A percentile compares a stretch with the other conserved stretches of the same genome.
Conservation (phyloP, 2,113 vertebrate species). For the Malurus cyaneus region DNA sequence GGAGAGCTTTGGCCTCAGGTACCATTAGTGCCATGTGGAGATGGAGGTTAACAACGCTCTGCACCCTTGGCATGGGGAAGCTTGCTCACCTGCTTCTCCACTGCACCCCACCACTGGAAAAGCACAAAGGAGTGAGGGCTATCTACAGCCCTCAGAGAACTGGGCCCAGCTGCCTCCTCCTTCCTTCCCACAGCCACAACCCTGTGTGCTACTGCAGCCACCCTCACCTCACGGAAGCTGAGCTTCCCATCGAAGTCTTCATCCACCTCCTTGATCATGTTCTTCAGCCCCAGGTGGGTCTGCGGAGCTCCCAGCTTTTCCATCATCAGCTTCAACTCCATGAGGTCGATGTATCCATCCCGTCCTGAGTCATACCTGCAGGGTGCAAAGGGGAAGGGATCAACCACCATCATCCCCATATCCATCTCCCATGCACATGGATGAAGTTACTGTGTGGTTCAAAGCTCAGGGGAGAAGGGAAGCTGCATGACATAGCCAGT, state of each 20-base stretch:
- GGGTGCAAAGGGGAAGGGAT: background rate
- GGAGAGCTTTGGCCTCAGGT: background rate
- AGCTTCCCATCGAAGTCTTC: constrained; percentile 80
- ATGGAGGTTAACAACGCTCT: background rate
- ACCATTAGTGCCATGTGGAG: fast-evolving
- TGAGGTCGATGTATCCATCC: constrained; percentile 78
- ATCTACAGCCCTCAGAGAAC: background rate
- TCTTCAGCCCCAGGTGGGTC: constrained; percentile 79
- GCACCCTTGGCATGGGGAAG: background rate
- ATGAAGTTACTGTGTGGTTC: background rate
- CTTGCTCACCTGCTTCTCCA: background rate
- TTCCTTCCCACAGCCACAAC: background rate
- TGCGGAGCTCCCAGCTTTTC: constrained; percentile 80
- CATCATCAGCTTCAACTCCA: constrained; percentile 84
- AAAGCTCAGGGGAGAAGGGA: background rate
- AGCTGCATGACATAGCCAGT: background rate
- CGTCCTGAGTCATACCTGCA: constrained; percentile 73
- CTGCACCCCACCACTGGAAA: background rate
- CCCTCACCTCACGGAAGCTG: constrained; percentile 76
- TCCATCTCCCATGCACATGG: background rate
- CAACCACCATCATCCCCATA: background rate
- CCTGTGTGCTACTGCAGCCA: background rate
- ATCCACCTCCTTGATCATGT: constrained; percentile 82
- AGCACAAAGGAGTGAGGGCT: background rate
- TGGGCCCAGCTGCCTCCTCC: background rate